These are phyloP conservation scores for Coracias cyanogaster DNA, from an alignment of 2,797 vertebrate genomes.

Conservation along the genomic window DNA sequence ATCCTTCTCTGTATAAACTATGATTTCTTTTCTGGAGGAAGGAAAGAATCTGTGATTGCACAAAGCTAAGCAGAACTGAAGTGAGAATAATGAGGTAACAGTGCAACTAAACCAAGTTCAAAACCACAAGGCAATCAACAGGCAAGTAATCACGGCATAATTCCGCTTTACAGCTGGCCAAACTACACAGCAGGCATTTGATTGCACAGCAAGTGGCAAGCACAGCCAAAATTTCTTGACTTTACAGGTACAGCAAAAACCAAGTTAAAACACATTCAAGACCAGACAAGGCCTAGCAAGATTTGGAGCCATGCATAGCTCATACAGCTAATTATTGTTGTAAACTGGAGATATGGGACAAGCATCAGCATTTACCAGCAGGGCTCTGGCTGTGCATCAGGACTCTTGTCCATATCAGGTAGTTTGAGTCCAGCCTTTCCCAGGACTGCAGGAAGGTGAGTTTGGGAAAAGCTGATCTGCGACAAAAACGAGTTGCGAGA, in stretches of 20 bases:
- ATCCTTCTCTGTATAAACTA: background rate
- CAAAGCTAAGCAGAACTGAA: background rate
- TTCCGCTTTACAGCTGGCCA: background rate
- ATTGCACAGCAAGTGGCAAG: background rate
- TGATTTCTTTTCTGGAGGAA: background rate
- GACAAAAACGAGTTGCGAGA: background rate
- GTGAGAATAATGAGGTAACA: background rate
- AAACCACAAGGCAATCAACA: background rate
- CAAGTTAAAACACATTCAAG: background rate
- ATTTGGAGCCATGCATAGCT: background rate
- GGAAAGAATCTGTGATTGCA: background rate
- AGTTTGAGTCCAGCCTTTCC: background rate
- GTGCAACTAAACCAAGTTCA: background rate
- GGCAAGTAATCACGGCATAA: background rate
- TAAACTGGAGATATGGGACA: background rate
- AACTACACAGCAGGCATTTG: background rate
- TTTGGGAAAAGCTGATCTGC: background rate
- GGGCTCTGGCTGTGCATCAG: background rate
- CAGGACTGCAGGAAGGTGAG: background rate
- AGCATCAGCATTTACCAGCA: background rate
- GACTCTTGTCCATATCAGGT: fast-evolving
- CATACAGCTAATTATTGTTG: background rate
- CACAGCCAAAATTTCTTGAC: background rate
- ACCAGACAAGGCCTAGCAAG: background rate
- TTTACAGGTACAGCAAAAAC: background rate